phyloP scores from a whole-genome alignment of 2,888 invertebrate species.

The Heterodera filipjevi region DNA sequence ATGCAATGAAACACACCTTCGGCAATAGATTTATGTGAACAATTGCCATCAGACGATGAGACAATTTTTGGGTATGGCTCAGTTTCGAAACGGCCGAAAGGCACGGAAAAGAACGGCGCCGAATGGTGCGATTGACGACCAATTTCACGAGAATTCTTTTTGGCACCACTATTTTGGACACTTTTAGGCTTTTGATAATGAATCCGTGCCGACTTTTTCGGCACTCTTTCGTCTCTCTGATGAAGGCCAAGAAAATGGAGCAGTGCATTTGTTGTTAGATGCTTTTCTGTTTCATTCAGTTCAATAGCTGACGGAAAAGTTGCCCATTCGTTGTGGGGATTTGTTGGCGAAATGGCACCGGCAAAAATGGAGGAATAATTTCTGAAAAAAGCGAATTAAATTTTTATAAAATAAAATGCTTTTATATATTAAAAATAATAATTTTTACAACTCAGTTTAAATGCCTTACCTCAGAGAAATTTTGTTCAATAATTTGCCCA shows the following conservation, averaged over 20 bases:
- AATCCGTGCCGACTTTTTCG: background rate
- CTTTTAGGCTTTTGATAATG: background rate
- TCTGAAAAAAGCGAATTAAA: background rate
- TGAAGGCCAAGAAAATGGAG: conserved; percentile 6
- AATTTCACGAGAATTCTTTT: background rate
- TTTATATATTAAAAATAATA: background rate
- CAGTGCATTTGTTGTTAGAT: background rate
- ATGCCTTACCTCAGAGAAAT: background rate
- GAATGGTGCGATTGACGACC: background rate
- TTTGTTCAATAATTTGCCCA: background rate
- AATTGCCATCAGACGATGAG: background rate
- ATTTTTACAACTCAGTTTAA: background rate
- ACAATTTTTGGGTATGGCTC: background rate
- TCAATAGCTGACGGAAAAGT: background rate
- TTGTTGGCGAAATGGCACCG: background rate
- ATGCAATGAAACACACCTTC: background rate
- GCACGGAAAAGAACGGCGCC: background rate
- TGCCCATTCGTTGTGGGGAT: background rate
- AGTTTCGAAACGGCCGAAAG: background rate
- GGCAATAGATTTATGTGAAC: background rate
- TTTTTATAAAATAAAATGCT: too few relatives aligned
- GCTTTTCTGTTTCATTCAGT: background rate
- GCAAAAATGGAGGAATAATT: background rate
- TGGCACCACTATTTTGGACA: background rate
- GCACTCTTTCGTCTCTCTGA: background rate